These are phyloP conservation scores for Solenopsis fugax DNA, from an alignment of 1,140 invertebrate species.

Conservation along the genomic window DNA sequence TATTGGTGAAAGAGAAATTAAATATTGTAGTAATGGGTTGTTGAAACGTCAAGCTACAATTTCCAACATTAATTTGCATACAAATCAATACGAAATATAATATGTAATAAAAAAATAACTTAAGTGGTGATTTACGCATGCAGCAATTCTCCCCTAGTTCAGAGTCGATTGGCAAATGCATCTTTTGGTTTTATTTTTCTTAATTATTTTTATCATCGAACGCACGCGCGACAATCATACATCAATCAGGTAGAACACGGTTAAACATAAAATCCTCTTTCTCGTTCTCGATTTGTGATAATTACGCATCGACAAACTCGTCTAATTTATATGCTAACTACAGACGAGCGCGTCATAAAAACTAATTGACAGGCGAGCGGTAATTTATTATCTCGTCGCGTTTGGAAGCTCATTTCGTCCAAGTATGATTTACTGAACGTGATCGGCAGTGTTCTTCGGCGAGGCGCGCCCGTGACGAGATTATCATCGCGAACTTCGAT, in stretches of 20 bases:
- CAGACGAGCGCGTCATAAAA: conserved; percentile 45
- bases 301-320: conserved; percentile 46
- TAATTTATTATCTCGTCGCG: conserved; percentile 59
- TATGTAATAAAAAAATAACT: no score
- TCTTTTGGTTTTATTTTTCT: not conserved
- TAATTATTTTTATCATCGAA: conserved; percentile 11
- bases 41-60: no score
- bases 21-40: no score
- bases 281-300: conserved; percentile 28
- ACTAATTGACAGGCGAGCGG: conserved; percentile 54
- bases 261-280: conserved; percentile 14
- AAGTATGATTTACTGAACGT: conserved; percentile 35
- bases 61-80: no score
- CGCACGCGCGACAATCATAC: conserved; percentile 37
- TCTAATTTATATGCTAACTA: conserved; percentile 60
- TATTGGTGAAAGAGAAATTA: no score
- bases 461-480: conserved; percentile 15
- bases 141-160: not conserved
- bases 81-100: no score
- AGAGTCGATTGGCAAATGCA: not conserved
- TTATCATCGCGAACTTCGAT: conserved; percentile 61
- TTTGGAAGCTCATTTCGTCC: conserved; percentile 52
- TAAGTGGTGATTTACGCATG: no score
- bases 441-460: not conserved
- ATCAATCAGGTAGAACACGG: not conserved